phyloP scores from a whole-genome alignment of 2,888 invertebrate genomes.

The Zygogramma bicolorata region DNA sequence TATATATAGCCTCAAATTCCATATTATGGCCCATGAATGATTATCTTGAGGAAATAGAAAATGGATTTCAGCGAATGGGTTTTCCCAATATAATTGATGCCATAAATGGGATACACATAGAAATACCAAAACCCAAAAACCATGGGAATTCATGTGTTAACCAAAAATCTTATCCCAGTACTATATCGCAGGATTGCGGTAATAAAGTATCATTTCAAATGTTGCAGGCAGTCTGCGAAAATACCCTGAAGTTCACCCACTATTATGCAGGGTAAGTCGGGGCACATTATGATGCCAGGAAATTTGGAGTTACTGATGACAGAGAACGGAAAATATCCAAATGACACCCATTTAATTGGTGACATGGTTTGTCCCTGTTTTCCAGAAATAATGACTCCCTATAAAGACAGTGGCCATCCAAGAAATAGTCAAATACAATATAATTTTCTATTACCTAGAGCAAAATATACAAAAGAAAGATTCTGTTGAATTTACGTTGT shows the following conservation, averaged over 20 bases:
- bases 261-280: not conserved
- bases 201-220: slow-evolving; percentile 1
- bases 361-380: not conserved
- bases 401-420: slow-evolving; percentile 14
- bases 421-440: slow-evolving; percentile 10
- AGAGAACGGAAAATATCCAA: not conserved
- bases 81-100: slow-evolving; percentile 21
- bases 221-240: slow-evolving; percentile 16
- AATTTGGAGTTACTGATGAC: too few relatives aligned
- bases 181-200: slow-evolving; percentile 29
- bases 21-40: slow-evolving; percentile 9
- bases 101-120: too few relatives aligned
- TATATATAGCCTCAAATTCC: slow-evolving; percentile 11
- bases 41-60: too few relatives aligned
- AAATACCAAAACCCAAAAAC: too few relatives aligned
- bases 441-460: slow-evolving; percentile 9
- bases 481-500: not conserved
- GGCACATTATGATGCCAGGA: not conserved
- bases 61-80: slow-evolving; percentile 19
- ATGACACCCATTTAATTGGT: slow-evolving; percentile 65
- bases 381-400: slow-evolving; percentile 12
- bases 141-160: slow-evolving; percentile 35
- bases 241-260: not conserved
- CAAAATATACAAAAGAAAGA: slow-evolving; percentile 8
- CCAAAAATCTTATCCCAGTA: slow-evolving; percentile 25